Base-by-base conservation (phyloP, 2,113 vertebrate genomes). In the Anarrhichthys ocellatus region DNA sequence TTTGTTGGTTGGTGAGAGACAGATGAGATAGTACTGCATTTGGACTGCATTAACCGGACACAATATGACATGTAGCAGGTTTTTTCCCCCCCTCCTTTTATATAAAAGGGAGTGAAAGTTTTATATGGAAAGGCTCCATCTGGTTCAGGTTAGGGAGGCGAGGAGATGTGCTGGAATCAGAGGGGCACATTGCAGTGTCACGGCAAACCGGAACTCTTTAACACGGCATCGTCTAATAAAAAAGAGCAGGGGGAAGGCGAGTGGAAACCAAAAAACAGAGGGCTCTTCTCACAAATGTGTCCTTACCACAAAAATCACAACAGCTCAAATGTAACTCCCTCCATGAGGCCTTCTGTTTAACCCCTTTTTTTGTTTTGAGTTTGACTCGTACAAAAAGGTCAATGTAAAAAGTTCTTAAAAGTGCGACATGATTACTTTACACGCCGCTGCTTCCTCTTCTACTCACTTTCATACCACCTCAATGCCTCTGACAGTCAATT, bases 101-200 rank as follows among this genome's bases (percentile, higher is more conserved):
- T 88, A 88, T 90, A 77, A 89, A 93, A 90, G 90, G 78, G 76
- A 92, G 88, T 85, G 85, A 92, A 91, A 89, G 87, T 91, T 92
- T 94, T 91, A 92, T 92, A 86, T 87, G 86, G 89, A 92, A 92
- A 89, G 86, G 62, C 34, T 84, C 78, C 85, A 93, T 94, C 92
- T 95, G 93, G 93, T 92, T 94, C 80, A 78, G 88, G 87, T 94
- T 94, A 94, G 79, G 46, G 78, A 84, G 78, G 87, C 64, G 62
- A 82, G 85, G 90, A 89, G 90, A 93, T 91, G 88, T 91, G 90
- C 89, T 67, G 85, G 72, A 90, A 80, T 80, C 66, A 65, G 73
- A 84, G 79, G 80, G 75, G 84, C 34, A 81, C 77, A 32, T 5
- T 82, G 83, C 56, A 59, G 81, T 76, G 81, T 89, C 87, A 85